These are phyloP conservation scores for Cantharis rustica DNA, from an alignment of 2,888 invertebrate species.

Conservation along the genomic window DNA sequence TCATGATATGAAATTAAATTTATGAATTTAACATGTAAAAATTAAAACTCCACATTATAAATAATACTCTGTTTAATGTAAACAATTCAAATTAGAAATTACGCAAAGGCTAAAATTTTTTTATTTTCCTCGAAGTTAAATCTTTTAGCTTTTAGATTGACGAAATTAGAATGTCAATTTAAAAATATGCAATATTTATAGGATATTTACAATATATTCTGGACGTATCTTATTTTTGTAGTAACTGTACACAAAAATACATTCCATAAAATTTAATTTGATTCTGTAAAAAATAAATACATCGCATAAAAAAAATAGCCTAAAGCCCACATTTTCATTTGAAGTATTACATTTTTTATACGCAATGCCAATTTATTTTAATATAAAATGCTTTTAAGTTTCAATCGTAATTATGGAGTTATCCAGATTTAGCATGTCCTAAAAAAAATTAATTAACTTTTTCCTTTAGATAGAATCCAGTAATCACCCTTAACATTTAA, in stretches of 20 bases:
- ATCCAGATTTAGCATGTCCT: neutral
- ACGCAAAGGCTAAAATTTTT: too few species aligned
- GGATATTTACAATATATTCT: neutral
- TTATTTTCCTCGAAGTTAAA: too few species aligned
- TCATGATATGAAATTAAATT: too few species aligned
- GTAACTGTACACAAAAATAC: neutral
- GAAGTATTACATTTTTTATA: neutral
- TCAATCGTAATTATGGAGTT: neutral
- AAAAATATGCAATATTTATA: too few species aligned
- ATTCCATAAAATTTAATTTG: neutral
- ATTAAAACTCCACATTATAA: too few species aligned
- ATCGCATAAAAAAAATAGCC: neutral
- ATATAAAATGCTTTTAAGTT: neutral
- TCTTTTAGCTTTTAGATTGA: too few species aligned
- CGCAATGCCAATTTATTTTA: too few species aligned
- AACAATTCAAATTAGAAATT: too few species aligned
- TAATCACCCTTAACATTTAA: neutral
- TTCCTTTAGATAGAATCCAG: neutral
- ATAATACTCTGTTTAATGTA: too few species aligned
- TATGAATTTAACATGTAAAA: too few species aligned
- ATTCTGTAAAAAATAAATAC: neutral
- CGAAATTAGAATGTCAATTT: too few species aligned
- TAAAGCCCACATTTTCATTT: neutral
- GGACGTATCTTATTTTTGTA: neutral
- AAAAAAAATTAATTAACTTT: neutral